These are phyloP conservation scores for Petrocephalus sullivani DNA, from an alignment of 2,797 vertebrate genomes.

Conservation along the genomic window DNA sequence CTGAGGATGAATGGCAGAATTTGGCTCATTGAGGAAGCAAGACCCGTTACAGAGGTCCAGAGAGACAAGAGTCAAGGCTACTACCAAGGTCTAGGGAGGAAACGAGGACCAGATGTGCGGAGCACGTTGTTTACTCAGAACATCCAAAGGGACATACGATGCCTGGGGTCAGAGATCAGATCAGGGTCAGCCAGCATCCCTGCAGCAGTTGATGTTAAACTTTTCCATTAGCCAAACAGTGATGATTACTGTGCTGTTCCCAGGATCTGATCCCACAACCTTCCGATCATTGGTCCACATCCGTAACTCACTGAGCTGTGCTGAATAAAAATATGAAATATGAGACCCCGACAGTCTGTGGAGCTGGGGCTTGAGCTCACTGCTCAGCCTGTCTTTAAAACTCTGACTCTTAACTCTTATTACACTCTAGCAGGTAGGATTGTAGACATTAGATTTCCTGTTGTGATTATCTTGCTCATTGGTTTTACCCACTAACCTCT, in stretches of 20 bases:
- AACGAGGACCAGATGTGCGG: slow-evolving; percentile 35
- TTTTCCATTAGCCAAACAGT: not conserved
- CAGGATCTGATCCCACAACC: not conserved
- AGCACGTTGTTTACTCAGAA: not conserved
- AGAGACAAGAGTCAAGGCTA: not conserved
- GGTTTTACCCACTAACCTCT: not conserved
- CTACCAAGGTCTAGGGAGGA: slow-evolving; percentile 5
- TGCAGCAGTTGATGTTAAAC: not conserved
- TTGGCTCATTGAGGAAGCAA: slow-evolving; percentile 43
- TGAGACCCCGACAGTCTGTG: not conserved
- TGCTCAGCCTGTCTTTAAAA: not conserved
- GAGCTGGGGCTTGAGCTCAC: not conserved
- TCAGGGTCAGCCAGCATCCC: not conserved
- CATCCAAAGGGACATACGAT: not conserved
- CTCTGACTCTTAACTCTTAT: not conserved
- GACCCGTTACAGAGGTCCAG: not conserved
- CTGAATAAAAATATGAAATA: no score
- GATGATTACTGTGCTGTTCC: not conserved
- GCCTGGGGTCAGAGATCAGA: not conserved
- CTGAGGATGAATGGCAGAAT: slow-evolving; percentile 38
- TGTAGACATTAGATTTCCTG: not conserved
- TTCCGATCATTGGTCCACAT: not conserved
- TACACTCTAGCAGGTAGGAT: not conserved
- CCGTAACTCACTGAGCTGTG: not conserved
- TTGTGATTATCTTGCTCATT: not conserved